Base-by-base conservation (phyloP, 2,113 vertebrate genomes). In the Nymphicus hollandicus region DNA sequence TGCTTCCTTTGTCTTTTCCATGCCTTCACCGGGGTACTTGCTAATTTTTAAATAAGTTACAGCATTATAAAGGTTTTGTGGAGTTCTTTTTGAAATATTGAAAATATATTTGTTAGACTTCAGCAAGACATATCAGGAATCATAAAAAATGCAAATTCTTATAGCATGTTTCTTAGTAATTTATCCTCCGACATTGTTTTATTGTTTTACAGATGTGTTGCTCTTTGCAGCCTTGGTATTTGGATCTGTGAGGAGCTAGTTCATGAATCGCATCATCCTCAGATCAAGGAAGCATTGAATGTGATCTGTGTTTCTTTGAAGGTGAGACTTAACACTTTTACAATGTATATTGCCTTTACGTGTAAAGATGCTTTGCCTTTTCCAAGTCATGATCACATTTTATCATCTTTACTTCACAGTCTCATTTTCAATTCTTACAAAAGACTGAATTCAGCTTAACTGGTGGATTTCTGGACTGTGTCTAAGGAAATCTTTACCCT, bases 241-340 rank as follows among this genome's bases (percentile, higher is more conserved):
- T 99, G 99, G 99, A 98, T 99, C 91, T 99, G 99, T 96, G 99
- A 99, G 95, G 99, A 99, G 95, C 95, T 99, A 83, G 98, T 99
- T 72, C 98, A 99, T 44, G 98, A 98, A 83, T 99, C 99, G 61
- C 98, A 98, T 86, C 99, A 99, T 97, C 98, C 99, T 44, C 99
- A 99, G 97, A 99, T 99, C 91, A 99, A 99, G 96, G 99, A 99
- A 93, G 99, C 99, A 58, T 96, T 99, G 86, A 99, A 99, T 95
- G 99, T 99, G 94, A 98, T 99, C 97, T 99, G 99, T 97, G 99
- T 99, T 66, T 99, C 99, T 72, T 98, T 99, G 96, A 99, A 99
- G 98, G 99, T 99, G 97, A 97, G 17, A 58, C 28, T 61, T 69
- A 64, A 53, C 11, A 17, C 24, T 84, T 89, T 43, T 81, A 52